phyloP scores from a whole-genome alignment of 2,113 vertebrate genomes.

The Dolichotis patagonum region DNA sequence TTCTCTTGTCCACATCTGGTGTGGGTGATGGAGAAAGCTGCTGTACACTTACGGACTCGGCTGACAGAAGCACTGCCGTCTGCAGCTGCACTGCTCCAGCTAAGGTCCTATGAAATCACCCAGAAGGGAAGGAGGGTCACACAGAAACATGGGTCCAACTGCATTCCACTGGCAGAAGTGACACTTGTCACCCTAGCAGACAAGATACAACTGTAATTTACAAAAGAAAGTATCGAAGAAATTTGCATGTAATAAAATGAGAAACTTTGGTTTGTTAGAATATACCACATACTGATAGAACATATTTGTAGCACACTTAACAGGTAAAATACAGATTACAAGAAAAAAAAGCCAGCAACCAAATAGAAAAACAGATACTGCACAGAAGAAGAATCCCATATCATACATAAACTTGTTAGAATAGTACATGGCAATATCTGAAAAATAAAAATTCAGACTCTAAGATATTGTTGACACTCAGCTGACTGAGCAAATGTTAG shows the following conservation, averaged over 20 bases:
- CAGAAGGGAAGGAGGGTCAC: background rate
- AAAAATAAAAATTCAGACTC: background rate
- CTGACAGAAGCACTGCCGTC: background rate
- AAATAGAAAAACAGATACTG: background rate
- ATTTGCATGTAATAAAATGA: background rate
- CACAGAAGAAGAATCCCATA: background rate
- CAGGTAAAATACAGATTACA: background rate
- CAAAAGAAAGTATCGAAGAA: background rate
- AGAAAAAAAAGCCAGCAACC: background rate
- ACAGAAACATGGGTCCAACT: background rate
- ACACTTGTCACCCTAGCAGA: background rate
- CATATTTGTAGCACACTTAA: background rate
- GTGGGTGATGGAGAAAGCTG: background rate
- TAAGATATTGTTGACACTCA: background rate
- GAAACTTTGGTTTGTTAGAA: background rate
- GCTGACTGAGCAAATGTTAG: background rate
- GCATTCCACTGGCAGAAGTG: background rate
- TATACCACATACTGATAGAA: background rate
- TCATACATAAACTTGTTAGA: background rate
- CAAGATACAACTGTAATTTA: conserved; percentile 3
- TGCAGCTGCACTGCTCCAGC: background rate
- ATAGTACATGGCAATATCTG: background rate
- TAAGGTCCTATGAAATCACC: background rate
- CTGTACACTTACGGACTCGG: background rate
- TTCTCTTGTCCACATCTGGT: background rate